Evolutionary conservation across 2,113 vertebrate species (phyloP), one percentile per base, ranked within the genome.

Genomic region (Sphaerodactylus townsendi): DNA sequence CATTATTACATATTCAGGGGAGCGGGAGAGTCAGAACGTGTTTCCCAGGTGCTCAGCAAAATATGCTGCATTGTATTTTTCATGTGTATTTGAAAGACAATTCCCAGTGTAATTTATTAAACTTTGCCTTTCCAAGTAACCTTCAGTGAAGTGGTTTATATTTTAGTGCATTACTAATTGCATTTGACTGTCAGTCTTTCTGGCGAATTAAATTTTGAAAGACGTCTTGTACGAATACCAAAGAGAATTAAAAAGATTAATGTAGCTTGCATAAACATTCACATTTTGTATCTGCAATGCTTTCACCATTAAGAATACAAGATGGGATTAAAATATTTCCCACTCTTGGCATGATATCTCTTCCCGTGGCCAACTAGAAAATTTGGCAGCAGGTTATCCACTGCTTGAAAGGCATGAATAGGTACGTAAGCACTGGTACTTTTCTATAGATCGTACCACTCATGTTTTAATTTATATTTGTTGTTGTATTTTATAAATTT

Each of bases 151-250:
- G 74, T 85, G 59, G 2, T 83, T 89, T 87, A 0, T 83, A 79
- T 79, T 87, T 92, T 87, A 90, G 87, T 39, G 87, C 46, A 79
- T 91, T 25, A 11, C 66, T 91, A 86, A 91, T 93, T 95, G 77
- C 88, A 70, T 90, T 84, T 87, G 66, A 75, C 33, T 92, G 87
- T 85, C 81, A 91, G 84, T 65, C 25, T 75, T n/a, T 84, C 65
- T 84, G 78, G 53, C 84, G 78, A 89, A 89, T 89, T 87, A 75
- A 87, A 81, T 33, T 84, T 53, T 87, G 64, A 87, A 88, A 91
- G 77, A 9, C 37, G 85, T 88, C 66, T 91, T 89, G 56, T 89
- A 79, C 53, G 23, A 92, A 71, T 85, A 82, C 75, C 79, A 79
- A 81, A 74, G 78, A 87, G 35, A 91, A 77, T 88, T 70, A 74